Evolutionary conservation across 2,888 invertebrate genomes (phyloP).

Genomic region (Drosophila barbarae): DNA sequence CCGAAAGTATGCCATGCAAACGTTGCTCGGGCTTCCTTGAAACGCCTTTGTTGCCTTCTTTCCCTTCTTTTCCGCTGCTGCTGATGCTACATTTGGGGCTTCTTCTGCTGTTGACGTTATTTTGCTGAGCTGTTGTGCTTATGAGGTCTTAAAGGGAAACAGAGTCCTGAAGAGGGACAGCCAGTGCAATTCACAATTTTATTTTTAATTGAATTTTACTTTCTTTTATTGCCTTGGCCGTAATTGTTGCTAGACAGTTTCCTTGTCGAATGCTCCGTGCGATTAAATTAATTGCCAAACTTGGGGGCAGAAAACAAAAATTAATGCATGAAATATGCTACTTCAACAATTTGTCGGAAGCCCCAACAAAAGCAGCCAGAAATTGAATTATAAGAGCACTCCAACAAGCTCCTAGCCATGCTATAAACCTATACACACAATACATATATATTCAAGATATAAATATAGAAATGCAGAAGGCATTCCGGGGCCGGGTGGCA

Average conservation of each 20-base stretch:
- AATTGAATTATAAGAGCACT: slow-evolving; percentile 61
- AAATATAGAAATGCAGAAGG: slow-evolving; percentile 33
- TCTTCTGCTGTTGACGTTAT: not conserved
- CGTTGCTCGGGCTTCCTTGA: slow-evolving; percentile 11
- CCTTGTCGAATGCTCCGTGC: slow-evolving; percentile 31
- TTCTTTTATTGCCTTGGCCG: slow-evolving; percentile 30
- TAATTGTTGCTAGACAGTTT: slow-evolving; percentile 42
- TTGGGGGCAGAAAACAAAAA: slow-evolving; percentile 35
- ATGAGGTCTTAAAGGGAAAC: slow-evolving; percentile 13
- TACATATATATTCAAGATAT: slow-evolving; percentile 13
- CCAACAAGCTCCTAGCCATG: slow-evolving; percentile 10
- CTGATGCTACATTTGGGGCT: not conserved
- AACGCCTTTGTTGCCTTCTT: slow-evolving; percentile 6
- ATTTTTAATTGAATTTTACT: slow-evolving; percentile 38
- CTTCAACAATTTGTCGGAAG: slow-evolving; percentile 49
- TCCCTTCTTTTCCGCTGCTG: not conserved
- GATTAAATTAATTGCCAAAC: slow-evolving; percentile 60
- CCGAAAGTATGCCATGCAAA: slow-evolving; percentile 55
- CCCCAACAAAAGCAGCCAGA: slow-evolving; percentile 39
- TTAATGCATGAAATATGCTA: slow-evolving; percentile 52
- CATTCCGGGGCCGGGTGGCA: slow-evolving; percentile 20
- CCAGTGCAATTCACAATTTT: slow-evolving; percentile 31
- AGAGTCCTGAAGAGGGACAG: slow-evolving; percentile 1
- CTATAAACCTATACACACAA: slow-evolving; percentile 7
- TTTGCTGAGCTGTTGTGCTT: slow-evolving; percentile 4